Base-by-base conservation (phyloP, 2,888 invertebrate species). In the Balanococcus diminutus region DNA sequence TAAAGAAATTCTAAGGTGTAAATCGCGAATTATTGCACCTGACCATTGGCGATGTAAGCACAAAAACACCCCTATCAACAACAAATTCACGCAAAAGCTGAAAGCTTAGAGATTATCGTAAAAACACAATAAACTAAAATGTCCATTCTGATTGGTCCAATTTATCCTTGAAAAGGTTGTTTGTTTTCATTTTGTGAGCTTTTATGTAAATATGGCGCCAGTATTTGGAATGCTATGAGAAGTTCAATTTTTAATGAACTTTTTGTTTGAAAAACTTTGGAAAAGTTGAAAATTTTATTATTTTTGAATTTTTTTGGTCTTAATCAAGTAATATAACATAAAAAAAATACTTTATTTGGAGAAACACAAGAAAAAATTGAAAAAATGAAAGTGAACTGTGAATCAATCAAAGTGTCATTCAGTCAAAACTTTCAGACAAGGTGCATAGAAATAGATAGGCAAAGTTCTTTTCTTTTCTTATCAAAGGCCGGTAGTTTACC, bases 61-160 rank as follows among this genome's bases (percentile, higher is more conserved):
- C 32, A 79, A 75, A 75, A 75, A 79, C 75, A 79, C 75, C 75
- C n/a, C 72, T 72, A 72, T 72, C 75, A 79, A 79, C 67, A 79
- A 79, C 16, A 72, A 79, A 79, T n/a, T 3, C 32, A 11, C 75
- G 8, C 19, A 75, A 32, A 75, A 67, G 28, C 3, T 25, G 19
- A 36, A 79, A 72, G 56, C 22, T 56, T 19, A n/a, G 46, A 6
- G 46, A 46, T 16, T n/a, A 46, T 46, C 46, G 56, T 56, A 56
- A 56, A 56, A 56, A 22, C 16, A 61, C 16, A 79, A 79, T 79
- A 79, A 79, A 67, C 61, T 28, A n/a, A 67, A 36, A 79, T 9
- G 9, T 36, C 11, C 22, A 79, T 19, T 36, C 36, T 79, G 75
- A 79, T 79, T 79, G 75, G 75, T 79, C 19, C 8, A 19, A 79